phyloP scores from a whole-genome alignment of 2,113 vertebrate genomes.

The Trogon melanurus region DNA sequence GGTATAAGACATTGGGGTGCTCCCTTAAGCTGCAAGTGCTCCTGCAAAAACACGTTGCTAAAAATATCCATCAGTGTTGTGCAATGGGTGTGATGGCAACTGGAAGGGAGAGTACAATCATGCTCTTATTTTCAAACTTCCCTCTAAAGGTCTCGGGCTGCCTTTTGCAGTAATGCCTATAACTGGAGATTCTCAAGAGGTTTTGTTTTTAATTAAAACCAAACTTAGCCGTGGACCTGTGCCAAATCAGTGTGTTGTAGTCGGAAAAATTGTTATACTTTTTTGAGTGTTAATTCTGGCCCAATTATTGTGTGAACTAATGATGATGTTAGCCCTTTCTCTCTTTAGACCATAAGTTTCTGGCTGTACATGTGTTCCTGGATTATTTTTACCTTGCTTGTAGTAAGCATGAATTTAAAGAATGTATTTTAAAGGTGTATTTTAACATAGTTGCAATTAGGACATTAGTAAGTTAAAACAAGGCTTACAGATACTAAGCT shows the following conservation, averaged over 20 bases:
- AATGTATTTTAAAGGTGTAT: no score
- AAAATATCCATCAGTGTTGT: conserved; percentile 4
- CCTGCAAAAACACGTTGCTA: not conserved
- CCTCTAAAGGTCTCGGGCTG: not conserved
- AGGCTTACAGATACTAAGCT: not conserved
- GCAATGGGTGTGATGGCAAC: not conserved
- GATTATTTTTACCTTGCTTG: not conserved
- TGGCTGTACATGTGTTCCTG: not conserved
- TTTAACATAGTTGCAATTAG: not conserved
- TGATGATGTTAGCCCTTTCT: not conserved
- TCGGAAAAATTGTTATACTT: not conserved
- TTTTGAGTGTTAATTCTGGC: not conserved
- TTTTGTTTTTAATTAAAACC: not conserved
- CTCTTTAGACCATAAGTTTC: not conserved
- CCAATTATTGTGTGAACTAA: not conserved
- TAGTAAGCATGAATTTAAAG: not conserved
- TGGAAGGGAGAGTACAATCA: not conserved
- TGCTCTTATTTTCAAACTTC: not conserved
- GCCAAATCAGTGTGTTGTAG: not conserved
- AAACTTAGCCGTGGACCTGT: not conserved
- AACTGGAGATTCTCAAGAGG: not conserved
- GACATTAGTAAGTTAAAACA: rapidly evolving
- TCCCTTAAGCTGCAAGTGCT: not conserved
- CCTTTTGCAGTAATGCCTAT: not conserved
- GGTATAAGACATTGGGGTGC: rapidly evolving